Evolutionary conservation across 2,888 invertebrate species (phyloP).

Genomic region (Epirrhoe alternata): DNA sequence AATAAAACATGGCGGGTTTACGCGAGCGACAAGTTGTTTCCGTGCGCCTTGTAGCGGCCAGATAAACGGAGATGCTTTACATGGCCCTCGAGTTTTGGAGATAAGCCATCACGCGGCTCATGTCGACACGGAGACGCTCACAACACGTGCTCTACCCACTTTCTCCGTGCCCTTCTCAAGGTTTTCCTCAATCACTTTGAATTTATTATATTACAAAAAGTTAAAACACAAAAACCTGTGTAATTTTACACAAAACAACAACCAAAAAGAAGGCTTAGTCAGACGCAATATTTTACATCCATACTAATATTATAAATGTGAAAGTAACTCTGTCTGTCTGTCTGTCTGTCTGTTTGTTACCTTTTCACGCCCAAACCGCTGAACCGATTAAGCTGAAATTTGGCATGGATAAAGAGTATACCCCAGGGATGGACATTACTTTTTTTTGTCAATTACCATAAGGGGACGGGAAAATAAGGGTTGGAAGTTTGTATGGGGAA

Average conservation of each 20-base stretch:
- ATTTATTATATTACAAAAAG: slow-evolving; percentile 25
- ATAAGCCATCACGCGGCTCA: slow-evolving; percentile 73
- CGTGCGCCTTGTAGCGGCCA: slow-evolving; percentile 56
- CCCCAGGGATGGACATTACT: too few species aligned
- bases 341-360: too few species aligned
- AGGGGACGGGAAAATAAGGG: too few species aligned
- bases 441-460: too few species aligned
- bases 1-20: slow-evolving; percentile 83
- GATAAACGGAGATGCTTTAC: slow-evolving; percentile 74
- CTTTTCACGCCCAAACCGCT: too few species aligned
- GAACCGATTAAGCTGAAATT: too few species aligned
- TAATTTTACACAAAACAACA: slow-evolving; percentile 27
- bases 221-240: slow-evolving; percentile 28
- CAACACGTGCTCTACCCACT: slow-evolving; percentile 56
- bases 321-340: too few species aligned
- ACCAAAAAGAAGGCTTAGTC: slow-evolving; percentile 24
- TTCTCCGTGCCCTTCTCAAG: slow-evolving; percentile 52
- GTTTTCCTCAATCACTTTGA: slow-evolving; percentile 38
- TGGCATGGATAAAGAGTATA: too few species aligned
- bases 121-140: slow-evolving; percentile 66
- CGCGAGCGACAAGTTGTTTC: slow-evolving; percentile 77
- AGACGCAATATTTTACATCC: slow-evolving; percentile 28
- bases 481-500: too few species aligned
- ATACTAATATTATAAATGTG: too few species aligned
- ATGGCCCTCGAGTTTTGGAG: slow-evolving; percentile 73